Base-by-base conservation (phyloP, 2,797 vertebrate genomes). In the Gobionotothen gibberifrons region DNA sequence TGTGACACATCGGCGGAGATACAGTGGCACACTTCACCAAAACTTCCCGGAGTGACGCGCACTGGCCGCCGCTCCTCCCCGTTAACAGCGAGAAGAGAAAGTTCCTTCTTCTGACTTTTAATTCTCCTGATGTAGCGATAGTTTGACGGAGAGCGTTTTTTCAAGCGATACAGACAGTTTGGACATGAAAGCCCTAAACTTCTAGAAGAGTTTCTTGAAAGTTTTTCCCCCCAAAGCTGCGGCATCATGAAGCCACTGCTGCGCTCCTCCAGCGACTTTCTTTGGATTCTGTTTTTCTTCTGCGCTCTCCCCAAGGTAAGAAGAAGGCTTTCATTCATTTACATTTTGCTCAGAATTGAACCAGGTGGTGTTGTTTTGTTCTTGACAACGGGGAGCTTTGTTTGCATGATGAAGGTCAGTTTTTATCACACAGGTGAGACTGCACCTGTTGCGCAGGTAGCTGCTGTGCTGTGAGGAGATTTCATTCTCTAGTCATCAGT, bases 381-480 rank as follows among this genome's bases (percentile, higher is more conserved):
- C 2, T 1, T 19, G 22, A 15, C 9, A 48, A 19, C 14, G 49
- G 0, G 0, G 5, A 6, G 15, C 58, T 72, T 46, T 68, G 55
- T 69, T 16, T 49, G 16, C 29, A 3, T 43, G 53, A 40, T 66
- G 39, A 21, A 32, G 40, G 11, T 59, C 32, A 2, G n/a, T 1
- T 42, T 14, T 59, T 29, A 5, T 4, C 21, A 11, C 42, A 10
- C 21, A 3, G 21, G 17, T 62, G 48, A n/a, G 59, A 11, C 32
- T 69, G 82, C 93, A 93, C 92, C 92, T 92, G 92, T 87, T 84
- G 78, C 72, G 59, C 83, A 84, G 76, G 81, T 82, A 44, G 57
- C 19, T 36, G 62, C 32, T 6, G 22, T 5, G 22, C 22, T 7
- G 9, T 21, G 0, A 44, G 16, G 21, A 5, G 5, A 2, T 19